Evolutionary conservation across 2,888 invertebrate species (phyloP).

Genomic region (Frankliniella intonsa): DNA sequence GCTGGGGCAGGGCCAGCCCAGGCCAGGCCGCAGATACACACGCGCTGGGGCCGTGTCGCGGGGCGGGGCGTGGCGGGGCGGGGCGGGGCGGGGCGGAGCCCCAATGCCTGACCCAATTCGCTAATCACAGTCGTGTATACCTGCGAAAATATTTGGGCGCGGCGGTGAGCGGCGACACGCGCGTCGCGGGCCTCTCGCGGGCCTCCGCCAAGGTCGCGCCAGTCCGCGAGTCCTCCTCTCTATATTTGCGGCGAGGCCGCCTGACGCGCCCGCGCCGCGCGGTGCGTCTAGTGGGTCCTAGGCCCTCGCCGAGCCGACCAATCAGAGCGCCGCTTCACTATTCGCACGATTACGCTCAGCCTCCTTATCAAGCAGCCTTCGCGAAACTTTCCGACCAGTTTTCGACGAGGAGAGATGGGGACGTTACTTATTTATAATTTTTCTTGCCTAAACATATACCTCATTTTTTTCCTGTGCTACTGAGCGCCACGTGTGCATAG

Average conservation of each 20-base stretch:
- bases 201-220: not conserved
- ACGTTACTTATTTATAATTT: too few species aligned
- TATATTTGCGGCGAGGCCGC: slow-evolving; percentile 6
- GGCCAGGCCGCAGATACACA: too few species aligned
- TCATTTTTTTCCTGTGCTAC: too few species aligned
- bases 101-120: not conserved
- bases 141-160: not conserved
- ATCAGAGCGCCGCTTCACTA: not conserved
- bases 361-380: too few species aligned
- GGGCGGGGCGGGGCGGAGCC: not conserved
- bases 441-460: too few species aligned
- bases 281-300: not conserved
- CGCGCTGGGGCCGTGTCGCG: not conserved
- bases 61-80: not conserved
- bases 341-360: too few species aligned
- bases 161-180: not conserved
- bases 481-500: too few species aligned
- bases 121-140: not conserved
- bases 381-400: too few species aligned
- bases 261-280: not conserved
- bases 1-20: too few species aligned
- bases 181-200: not conserved
- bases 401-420: too few species aligned
- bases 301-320: not conserved
- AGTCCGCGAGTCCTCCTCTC: not conserved